A percentile compares a stretch with the other conserved stretches of the same genome.
These are phyloP conservation scores for Nomada hirtipes DNA, from an alignment of 2,888 invertebrate genomes.

Conservation along the genomic window DNA sequence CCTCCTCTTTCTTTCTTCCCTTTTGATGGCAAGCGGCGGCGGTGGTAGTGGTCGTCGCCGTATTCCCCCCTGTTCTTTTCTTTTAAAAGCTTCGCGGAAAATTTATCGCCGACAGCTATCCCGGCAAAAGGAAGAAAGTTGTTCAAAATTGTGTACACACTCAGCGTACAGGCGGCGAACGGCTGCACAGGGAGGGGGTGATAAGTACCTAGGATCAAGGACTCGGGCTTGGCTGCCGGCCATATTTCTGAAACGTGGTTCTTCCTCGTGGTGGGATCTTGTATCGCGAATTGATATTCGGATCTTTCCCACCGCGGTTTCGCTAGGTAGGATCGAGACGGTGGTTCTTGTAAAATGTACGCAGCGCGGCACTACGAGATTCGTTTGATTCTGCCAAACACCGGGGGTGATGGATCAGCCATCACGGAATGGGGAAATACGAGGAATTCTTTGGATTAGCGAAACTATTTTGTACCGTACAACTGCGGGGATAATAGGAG, in stretches of 20 bases:
- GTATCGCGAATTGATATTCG: conserved; percentile 56
- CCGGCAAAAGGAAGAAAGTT: conserved; percentile 74
- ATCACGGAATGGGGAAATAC: not conserved
- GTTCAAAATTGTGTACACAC: conserved; percentile 75
- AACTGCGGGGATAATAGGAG: not conserved
- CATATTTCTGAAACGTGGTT: conserved; percentile 64
- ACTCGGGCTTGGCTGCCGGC: conserved; percentile 72
- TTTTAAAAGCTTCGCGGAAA: conserved; percentile 63
- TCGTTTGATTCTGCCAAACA: conserved; percentile 35
- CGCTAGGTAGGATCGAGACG: no score
- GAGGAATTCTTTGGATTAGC: not conserved
- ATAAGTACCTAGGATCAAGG: conserved; percentile 68
- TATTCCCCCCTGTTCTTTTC: conserved; percentile 41
- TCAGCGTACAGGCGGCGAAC: conserved; percentile 52
- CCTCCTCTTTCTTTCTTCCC: not conserved
- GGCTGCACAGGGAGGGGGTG: conserved; percentile 57
- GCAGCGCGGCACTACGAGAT: not conserved
- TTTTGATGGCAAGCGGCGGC: no score
- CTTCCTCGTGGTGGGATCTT: conserved; percentile 29
- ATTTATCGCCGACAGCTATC: conserved; percentile 76
- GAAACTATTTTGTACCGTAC: not conserved
- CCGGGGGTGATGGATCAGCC: conserved; percentile 25
- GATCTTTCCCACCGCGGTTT: conserved; percentile 22
- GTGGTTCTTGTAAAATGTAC: not conserved
- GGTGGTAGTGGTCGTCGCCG: not conserved